Evolutionary conservation across 1,140 invertebrate genomes (phyloP), one percentile per base, ranked within the genome.

Genomic region (Pomacea maculata): DNA sequence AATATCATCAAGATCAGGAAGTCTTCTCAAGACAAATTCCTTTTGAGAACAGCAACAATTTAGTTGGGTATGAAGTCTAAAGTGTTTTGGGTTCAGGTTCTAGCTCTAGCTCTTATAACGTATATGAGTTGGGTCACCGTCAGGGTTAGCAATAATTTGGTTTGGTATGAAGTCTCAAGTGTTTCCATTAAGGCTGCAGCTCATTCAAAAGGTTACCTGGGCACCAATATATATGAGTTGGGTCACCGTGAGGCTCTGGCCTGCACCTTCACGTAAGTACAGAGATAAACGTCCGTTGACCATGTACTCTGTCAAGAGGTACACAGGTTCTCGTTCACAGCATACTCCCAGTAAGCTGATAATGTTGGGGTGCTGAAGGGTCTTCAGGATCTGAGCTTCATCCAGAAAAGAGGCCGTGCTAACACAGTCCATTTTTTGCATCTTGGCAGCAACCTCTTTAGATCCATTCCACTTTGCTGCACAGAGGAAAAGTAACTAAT

Each of bases 311-410:
- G 98, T 99, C 70, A 99, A 98, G 86, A 99, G 99, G 89, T 99
- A 99, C 88, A 99, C 98, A 3, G 98, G 98, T 92, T 99, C 98
- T 89, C 98, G 97, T 87, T 97, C 94, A 55, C 97, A 99, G 89
- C 98, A 99, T 17, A 99, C 98, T 17, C 98, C 98, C 90, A 98
- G 98, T 61, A 99, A 80, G 29, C 97, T 96, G 19, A 99, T 96
- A 63, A 99, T 93, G 82, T 98, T 95, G 86, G 97, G 95, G 92
- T 99, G 98, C 81, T 97, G 94, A 91, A 98, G 97, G 89, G 98
- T 97, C 90, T 99, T 99, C 97, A 99, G 98, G 65, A 99, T 99
- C 73, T 96, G 96, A 8, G 97, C 98, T 92, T 99, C 98, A 92
- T 98, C 95, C 0, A 99, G 93, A 92, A 99, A 99, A 8, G 97